Base-by-base conservation (phyloP, 2,888 invertebrate species). In the Myopa tessellatipennis region DNA sequence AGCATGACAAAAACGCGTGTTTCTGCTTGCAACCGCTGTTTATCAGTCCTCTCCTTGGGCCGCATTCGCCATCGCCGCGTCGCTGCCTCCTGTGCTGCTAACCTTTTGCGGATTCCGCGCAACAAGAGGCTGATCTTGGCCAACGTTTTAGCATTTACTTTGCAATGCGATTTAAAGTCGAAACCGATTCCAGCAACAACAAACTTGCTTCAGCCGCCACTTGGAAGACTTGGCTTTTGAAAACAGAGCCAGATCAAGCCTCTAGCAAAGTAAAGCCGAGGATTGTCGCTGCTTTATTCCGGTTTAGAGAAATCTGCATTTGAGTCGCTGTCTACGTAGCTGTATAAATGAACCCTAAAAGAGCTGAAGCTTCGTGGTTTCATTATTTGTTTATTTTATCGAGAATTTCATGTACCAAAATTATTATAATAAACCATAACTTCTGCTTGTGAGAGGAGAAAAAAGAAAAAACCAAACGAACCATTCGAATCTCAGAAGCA, bases 1-100 rank as follows among this genome's bases (percentile, higher is more conserved):
- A 74, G 74, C 65, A 74, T 74, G 74, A 63, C 74, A 74, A 52
- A 52, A 74, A 74, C 74, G 52, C 26, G 65, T 74, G 74, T 74
- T 65, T 65, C 36, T 34, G 26, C 58, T 50, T 18, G 45, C 18
- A 65, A 52, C 34, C 63, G 50, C 45, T 74, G 74, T 65, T 74
- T 55, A 38, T 26, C 52, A 10, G 45, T 6, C 45, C 55, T 14
- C 55, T 55, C n/a, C 55, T 16, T 14, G 1, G 50, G 14, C 1
- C 50, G 50, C 1, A 8, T 50, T 63, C n/a, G 26, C 61, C 58
- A 6, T 10, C 61, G 10, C 10, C 61, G 61, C 61, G 61, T 63
- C 61, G n/a, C 26, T 26, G 26, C 61, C 5, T 16, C 58, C n/a
- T 10, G 5, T 16, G 14, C 61, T 26, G 18, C 61, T 26, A n/a